Percentiles rank a stretch among this genome's conserved stretches.
These are phyloP conservation scores for Oenanthe oenanthe DNA, from an alignment of 2,113 vertebrate species.

Conservation along the genomic window DNA sequence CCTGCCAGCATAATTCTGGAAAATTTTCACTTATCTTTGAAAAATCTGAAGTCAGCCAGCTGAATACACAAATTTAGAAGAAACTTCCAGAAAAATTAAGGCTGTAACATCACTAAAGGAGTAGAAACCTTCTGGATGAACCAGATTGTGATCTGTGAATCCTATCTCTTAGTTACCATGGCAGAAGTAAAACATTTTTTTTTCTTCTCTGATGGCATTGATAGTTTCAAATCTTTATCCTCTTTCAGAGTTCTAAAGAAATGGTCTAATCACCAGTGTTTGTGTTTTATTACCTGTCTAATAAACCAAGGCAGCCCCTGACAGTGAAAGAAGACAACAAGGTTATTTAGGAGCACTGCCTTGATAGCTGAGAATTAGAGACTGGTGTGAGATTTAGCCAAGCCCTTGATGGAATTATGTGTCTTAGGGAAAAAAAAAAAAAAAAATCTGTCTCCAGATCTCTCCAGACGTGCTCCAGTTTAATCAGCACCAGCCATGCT, in stretches of 20 bases:
- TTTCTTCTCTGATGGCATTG: neutral
- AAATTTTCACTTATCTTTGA: neutral
- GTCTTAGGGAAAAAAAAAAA: neutral
- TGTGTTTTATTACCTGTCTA: neutral
- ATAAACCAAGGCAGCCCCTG: neutral
- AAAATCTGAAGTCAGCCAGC: neutral
- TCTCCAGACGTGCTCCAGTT: neutral
- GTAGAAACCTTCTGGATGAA: slow-evolving; percentile 21
- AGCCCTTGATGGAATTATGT: neutral
- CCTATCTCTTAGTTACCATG: neutral
- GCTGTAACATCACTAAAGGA: neutral
- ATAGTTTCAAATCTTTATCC: neutral
- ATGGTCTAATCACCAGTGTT: neutral
- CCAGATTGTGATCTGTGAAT: neutral
- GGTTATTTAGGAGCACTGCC: neutral
- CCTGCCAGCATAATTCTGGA: neutral
- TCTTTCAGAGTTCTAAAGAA: neutral
- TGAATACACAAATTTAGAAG: slow-evolving; percentile 16
- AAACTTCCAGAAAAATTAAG: neutral
- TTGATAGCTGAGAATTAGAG: neutral
- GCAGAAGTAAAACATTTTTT: neutral
- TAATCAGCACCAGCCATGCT: neutral
- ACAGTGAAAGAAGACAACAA: neutral
- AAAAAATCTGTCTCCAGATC: neutral
- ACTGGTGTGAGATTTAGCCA: neutral